A percentile compares a stretch with the other conserved stretches of the same genome.
Evolutionary conservation across 2,113 vertebrate species (phyloP).

Genomic region (Ceratotherium simum): DNA sequence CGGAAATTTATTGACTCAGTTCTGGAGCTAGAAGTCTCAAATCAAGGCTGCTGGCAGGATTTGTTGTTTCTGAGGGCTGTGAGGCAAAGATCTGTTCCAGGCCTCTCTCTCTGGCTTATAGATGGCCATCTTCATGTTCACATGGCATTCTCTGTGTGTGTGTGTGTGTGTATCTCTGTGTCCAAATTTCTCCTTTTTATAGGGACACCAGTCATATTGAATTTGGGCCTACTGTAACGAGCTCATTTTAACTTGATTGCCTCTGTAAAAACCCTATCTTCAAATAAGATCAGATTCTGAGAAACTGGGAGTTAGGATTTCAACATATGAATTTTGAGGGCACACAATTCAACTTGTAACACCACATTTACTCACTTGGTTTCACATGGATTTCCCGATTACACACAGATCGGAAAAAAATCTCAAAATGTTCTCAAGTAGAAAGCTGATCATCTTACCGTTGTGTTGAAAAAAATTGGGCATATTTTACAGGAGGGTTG

Average conservation of each 20-base stretch:
- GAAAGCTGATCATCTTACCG: neutral
- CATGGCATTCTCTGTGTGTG: neutral
- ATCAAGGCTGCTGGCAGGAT: neutral
- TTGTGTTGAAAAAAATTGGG: neutral
- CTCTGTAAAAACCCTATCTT: neutral
- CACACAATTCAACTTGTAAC: neutral
- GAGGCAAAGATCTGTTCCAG: neutral
- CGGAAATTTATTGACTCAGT: neutral
- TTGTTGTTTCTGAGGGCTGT: neutral
- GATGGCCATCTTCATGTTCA: neutral
- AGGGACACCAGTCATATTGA: neutral
- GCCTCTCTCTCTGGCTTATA: neutral
- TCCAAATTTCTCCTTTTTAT: neutral
- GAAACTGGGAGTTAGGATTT: neutral
- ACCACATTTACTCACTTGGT: neutral
- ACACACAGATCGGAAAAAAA: neutral
- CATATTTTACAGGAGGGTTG: neutral
- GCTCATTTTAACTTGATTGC: neutral
- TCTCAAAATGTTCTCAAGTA: neutral
- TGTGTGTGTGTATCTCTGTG: neutral
- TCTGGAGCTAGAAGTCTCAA: neutral
- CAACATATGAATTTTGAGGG: neutral
- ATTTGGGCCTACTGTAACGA: neutral
- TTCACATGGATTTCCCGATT: neutral
- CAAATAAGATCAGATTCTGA: slow-evolving; percentile 6